Percentiles rank a stretch among this genome's conserved stretches.
phyloP scores from a whole-genome alignment of 92 coral and sea anemone species.

The Paragorgia papillata region DNA sequence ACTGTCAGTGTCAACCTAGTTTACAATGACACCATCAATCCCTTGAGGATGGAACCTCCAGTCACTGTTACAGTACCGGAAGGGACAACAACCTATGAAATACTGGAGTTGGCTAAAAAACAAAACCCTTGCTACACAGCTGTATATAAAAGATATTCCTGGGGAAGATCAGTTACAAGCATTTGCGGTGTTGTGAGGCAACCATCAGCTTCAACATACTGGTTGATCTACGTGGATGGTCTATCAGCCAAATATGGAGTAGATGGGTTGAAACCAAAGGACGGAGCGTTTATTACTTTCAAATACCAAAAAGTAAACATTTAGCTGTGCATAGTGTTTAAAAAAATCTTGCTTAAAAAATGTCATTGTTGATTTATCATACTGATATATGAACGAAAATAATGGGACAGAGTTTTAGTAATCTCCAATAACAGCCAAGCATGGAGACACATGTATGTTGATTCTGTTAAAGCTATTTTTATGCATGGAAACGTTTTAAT shows the following conservation, averaged over 20 bases:
- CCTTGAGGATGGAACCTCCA: constrained; percentile 33
- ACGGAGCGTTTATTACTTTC: constrained; percentile 66
- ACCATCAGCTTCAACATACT: constrained; percentile 51
- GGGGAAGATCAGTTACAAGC: constrained; percentile 59
- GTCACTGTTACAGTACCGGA: constrained; percentile 46
- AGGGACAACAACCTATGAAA: constrained; percentile 60
- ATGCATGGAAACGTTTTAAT: no score
- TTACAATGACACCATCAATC: constrained; percentile 38
- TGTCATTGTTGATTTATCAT: no score
- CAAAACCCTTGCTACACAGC: constrained; percentile 63
- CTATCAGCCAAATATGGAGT: constrained; percentile 62
- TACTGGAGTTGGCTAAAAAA: constrained; percentile 58
- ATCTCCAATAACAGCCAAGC: no score
- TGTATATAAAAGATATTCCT: constrained; percentile 36
- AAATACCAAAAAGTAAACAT: constrained; percentile 65
- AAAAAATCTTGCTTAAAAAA: no score
- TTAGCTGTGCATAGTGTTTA: no score
- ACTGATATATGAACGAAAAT: no score
- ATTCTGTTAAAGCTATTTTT: no score
- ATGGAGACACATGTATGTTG: no score
- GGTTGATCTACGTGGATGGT: constrained; percentile 66
- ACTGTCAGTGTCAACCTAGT: constrained; percentile 65
- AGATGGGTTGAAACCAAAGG: constrained; percentile 68
- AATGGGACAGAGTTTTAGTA: no score
- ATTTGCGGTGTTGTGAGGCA: constrained; percentile 57